Base-by-base conservation (phyloP, 2,113 vertebrate genomes). In the Oreochromis spilurus region DNA sequence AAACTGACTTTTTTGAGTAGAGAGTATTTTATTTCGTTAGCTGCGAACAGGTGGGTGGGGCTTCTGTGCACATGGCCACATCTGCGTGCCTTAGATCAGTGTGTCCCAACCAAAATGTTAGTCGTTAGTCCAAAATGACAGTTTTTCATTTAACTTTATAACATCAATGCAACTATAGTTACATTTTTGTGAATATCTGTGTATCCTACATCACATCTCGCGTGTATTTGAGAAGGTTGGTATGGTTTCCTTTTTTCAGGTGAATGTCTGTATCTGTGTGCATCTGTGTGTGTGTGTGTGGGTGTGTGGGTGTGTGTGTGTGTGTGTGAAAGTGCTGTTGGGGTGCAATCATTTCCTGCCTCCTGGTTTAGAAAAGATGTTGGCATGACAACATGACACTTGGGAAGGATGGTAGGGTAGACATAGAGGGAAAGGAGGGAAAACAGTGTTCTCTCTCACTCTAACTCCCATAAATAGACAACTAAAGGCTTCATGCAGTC, bases 311-410 rank as follows among this genome's bases (percentile, higher is more conserved):
- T 17, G 50, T 85, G 36, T 62, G 21, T 85, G 29, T 14, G 82
- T 55, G 72, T 62, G 79, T n/a, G 54, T 2, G 60, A 9, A 31
- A 17, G 67, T 90, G 83, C 54, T 86, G 83, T 82, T 87, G 45
- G 85, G 88, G 72, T 84, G 75, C 85, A 84, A 79, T 90, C 79
- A 85, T 90, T 90, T 92, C 77, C 86, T 87, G 89, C 91, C 88
- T 91, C 72, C 65, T 88, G 84, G 86, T 83, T 89, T 53, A 80
- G 85, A 87, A 87, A 83, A 84, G 78, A 82, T 86, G 90, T 94
- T 92, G 91, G 89, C 92, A 94, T 93, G 91, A 94, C 92, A 91
- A 94, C 89, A 86, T 92, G 91, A 93, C 85, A 94, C 88, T 83
- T 84, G 89, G 90, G 90, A 91, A 83, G 52, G 84, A 79, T 86